Evolutionary conservation across 92 coral and sea anemone species (phyloP).

Genomic region (Palythoa grandis): DNA sequence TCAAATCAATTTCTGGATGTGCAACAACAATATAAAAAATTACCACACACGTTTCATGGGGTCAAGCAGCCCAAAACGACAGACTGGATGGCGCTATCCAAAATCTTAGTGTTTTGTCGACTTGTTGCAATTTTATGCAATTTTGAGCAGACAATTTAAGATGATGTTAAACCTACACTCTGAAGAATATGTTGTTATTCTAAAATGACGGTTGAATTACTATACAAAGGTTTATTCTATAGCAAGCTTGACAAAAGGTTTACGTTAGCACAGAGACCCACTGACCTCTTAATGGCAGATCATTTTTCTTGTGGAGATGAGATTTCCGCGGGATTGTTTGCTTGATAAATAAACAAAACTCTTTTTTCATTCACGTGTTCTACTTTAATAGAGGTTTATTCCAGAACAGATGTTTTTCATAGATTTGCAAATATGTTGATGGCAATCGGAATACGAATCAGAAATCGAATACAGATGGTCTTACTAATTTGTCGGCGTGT

Average conservation of each 20-base stretch:
- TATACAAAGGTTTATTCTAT: not conserved
- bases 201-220: not conserved
- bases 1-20: conserved; percentile 16
- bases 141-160: not conserved
- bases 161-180: not conserved
- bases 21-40: not conserved
- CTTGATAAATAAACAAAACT: not conserved
- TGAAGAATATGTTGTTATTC: not conserved
- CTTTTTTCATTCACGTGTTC: not conserved
- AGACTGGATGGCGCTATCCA: conserved; percentile 20
- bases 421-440: conserved; percentile 7
- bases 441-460: not conserved
- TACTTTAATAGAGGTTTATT: not conserved
- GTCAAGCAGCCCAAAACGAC: not conserved
- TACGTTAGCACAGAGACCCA: not conserved
- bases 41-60: not conserved
- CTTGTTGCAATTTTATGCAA: not conserved
- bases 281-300: not conserved
- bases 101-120: not conserved
- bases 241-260: not conserved
- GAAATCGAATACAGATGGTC: conserved; percentile 20
- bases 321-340: conserved; percentile 23
- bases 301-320: not conserved
- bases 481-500: not conserved
- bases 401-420: conserved; percentile 28